Evolutionary conservation across 2,113 vertebrate genomes (phyloP).

Genomic region (Myrmecophaga tridactyla): DNA sequence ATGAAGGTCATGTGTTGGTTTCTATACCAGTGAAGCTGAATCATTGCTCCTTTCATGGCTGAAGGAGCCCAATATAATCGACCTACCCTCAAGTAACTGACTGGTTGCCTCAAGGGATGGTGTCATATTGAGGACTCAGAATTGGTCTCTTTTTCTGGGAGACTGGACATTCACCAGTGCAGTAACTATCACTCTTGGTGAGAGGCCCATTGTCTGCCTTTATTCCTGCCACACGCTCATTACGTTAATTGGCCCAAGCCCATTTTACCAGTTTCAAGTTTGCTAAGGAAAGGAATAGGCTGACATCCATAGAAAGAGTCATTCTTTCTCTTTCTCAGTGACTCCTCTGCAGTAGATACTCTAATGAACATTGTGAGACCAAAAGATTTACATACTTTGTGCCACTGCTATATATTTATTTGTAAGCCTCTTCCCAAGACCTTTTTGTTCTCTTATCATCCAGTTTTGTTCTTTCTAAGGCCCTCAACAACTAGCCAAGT

Average conservation of each 20-base stretch:
- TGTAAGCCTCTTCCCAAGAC: background rate
- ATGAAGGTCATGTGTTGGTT: background rate
- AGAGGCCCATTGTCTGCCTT: background rate
- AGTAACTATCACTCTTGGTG: background rate
- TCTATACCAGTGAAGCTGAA: background rate
- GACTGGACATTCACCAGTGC: background rate
- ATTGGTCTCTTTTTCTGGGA: background rate
- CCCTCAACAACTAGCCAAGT: background rate
- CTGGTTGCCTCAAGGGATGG: background rate
- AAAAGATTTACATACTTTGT: background rate
- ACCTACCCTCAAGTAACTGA: background rate
- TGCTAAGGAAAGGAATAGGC: background rate
- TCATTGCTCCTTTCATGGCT: background rate
- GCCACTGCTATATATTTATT: background rate
- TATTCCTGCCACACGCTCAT: background rate
- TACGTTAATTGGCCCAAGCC: background rate
- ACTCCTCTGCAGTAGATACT: background rate
- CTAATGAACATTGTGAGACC: background rate
- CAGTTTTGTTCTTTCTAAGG: background rate
- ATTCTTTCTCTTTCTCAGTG: background rate
- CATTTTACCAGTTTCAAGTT: background rate
- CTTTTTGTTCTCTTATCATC: background rate
- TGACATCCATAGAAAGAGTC: background rate
- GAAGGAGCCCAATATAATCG: background rate
- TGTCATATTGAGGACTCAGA: background rate